Base-by-base conservation (phyloP, 2,113 vertebrate species). In the Anoplopoma fimbria region DNA sequence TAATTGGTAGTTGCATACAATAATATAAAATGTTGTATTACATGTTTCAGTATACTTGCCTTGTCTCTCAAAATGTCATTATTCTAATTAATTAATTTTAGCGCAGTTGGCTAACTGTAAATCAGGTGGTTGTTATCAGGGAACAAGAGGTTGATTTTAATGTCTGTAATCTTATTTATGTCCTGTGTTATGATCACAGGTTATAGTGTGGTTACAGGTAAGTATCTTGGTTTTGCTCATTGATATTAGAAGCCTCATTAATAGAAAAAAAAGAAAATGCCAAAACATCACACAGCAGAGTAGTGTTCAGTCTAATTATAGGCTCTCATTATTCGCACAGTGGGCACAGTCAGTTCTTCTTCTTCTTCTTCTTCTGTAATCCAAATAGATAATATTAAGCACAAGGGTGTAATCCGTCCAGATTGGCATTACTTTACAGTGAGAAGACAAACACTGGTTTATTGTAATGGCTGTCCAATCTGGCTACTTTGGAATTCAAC, bases 331-430 rank as follows among this genome's bases (percentile, higher is more conserved):
- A 77, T 34, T 68, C 14, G 4, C 14, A 77, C 81, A 87, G 63
- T 69, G 51, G 27, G 79, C 40, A 80, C 76, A 83, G 77, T 77
- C 40, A 45, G 45, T 75, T 64, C 23, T 69, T 70, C 36, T 76
- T 75, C 58, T 73, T 76, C 69, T 85, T 70, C 34, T 76, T 76
- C 65, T 75, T 79, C 77, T 86, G 71, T 90, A 84, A 81, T 89
- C 88, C 89, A 84, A 34, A 49, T 40, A 86, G 76, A 87, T 87
- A 88, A 88, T 73, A 81, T 87, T 75, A 85, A 86, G 38, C 73
- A 70, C 36, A 14, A 73, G 31, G 55, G 31, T 69, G 77, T 88
- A 75, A 84, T 90, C 82, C 79, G 58, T 60, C 40, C 69, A 69
- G 69, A 88, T 81, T 80, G 77, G 34, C 78, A 73, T 86, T 84